Conservation (phyloP, 2,113 vertebrate species). For the Aphelocoma coerulescens region DNA sequence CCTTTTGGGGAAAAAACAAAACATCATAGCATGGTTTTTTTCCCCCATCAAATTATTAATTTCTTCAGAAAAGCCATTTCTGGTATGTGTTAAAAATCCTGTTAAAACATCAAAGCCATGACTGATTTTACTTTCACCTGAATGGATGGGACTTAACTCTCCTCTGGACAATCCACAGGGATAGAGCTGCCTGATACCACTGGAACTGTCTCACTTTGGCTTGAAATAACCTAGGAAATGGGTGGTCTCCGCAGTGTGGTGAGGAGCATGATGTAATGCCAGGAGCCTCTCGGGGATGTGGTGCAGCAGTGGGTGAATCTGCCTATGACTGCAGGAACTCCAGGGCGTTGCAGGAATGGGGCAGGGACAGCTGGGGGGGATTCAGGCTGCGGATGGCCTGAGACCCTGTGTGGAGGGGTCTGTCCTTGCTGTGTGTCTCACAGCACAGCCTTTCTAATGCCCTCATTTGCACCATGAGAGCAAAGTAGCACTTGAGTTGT, state of each 20-base stretch:
- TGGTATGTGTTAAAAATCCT: background rate
- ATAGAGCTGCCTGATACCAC: background rate
- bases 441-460: background rate
- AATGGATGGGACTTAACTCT: background rate
- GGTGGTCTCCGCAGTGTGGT: background rate
- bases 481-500: background rate
- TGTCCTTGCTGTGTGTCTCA: rapidly evolving
- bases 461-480: background rate
- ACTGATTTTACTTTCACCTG: background rate
- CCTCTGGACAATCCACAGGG: too few species aligned
- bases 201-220: background rate
- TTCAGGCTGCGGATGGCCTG: background rate
- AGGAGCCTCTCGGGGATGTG: background rate
- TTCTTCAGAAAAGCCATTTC: background rate
- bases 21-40: rapidly evolving
- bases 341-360: rapidly evolving
- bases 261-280: rapidly evolving
- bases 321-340: background rate
- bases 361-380: rapidly evolving
- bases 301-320: background rate
- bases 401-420: rapidly evolving
- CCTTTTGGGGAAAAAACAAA: background rate
- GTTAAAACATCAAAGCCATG: background rate
- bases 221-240: background rate
- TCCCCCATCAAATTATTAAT: background rate